Evolutionary conservation across 2,797 vertebrate species (phyloP), one percentile per base, ranked within the genome.

Genomic region (Taeniopygia guttata): DNA sequence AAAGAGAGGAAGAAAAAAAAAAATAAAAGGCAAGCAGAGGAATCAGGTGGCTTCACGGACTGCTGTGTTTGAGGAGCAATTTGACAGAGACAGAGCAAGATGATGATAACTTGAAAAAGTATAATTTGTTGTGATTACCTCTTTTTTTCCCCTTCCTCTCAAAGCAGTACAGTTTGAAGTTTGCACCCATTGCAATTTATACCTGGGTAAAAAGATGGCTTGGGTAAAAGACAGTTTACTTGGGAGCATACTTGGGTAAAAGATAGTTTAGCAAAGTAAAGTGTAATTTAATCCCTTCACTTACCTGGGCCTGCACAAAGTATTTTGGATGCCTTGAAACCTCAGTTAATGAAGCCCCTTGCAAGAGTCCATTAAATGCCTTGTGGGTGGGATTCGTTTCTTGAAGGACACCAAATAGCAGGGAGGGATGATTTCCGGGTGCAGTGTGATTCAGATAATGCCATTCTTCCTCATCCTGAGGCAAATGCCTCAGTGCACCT

Each of bases 71-170:
- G 96, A 97, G 94, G 97, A 97, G 97, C 97, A 97, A 97, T 97
- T 97, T 98, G 97, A 98, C 96, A 97, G 96, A 98, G 97, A 97
- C 88, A 92, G 97, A 97, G 95, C 90, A 97, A 97, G 97, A 97
- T 97, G 97, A 98, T 98, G 97, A 97, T 97, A 97, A 98, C 96
- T 96, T 96, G 95, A 94, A 97, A 95, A 98, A 97, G 96, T 97
- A 97, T 98, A 97, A 98, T 98, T 98, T 97, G 96, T 97, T 42
- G 67, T 97, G 97, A 98, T 98, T 98, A 96, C 95, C 96, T 97
- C 95, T 81, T 84, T 60, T 93, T 87, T 88, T 56, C 48, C 43
- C 18, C 55, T 82, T 91, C 92, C 87, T 96, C 75, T 79, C 62
- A 84, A 91, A 95, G 94, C 87, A 97, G 83, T 96, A 78, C 88